Evolutionary conservation across 2,797 vertebrate species (phyloP), one percentile per base, ranked within the genome.

Genomic region (Mergus octosetaceus): DNA sequence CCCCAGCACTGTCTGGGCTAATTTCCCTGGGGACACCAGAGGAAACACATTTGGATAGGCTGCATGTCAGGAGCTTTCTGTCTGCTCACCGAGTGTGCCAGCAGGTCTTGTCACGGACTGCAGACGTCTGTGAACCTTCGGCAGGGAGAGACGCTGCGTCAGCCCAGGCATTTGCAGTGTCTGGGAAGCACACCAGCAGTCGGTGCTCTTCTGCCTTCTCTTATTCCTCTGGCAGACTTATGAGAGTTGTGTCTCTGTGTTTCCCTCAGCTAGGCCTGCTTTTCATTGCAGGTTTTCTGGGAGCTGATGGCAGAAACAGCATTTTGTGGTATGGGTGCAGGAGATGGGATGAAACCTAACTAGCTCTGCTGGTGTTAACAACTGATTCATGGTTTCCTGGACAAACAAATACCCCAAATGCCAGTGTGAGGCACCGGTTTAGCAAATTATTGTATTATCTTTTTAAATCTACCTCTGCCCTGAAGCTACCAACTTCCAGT

Each of bases 21-120:
- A 18, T 91, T 91, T 83, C 87, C 56, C 27, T 57, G 60, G 75
- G 61, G 65, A 43, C 0, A 0, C 39, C 51, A 60, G 38, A 17
- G 32, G 8, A 10, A 49, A 34, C 49, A 73, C 56, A 21, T 71
- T 77, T 60, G 58, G 58, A 16, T 5, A 11, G 74, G 56, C 53
- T 0, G 2, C 36, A 4, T 1, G 1, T 75, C 74, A 0, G 3
- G 66, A 22, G 15, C 19, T 61, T n/a, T 75, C 86, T 61, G 32
- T 56, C 24, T 45, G 69, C 17, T 80, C 24, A 1, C 0, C 0
- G 71, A 54, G 22, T 2, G 51, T 65, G 51, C 81, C 3, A 28
- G 61, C 80, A 79, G 85, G 64, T 77, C 90, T 64, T 57, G 39
- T 85, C 80, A 1, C 27, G 66, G 56, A 9, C 56, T 2, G 0